Conservation (phyloP, 2,797 vertebrate genomes). For the Oreonectes daqikongensis region DNA sequence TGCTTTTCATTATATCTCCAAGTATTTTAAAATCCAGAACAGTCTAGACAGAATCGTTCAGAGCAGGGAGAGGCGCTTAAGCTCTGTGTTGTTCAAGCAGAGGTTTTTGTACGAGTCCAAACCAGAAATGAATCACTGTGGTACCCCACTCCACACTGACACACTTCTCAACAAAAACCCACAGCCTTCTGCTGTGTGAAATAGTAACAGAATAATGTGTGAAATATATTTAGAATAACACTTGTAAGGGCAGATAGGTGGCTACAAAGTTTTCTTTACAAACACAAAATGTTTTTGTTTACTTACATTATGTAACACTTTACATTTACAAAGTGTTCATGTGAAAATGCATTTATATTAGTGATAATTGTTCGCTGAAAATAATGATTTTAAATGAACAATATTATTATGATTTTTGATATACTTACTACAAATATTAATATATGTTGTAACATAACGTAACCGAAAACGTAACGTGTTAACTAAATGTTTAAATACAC, state of each 20-base stretch:
- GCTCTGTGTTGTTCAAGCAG: background rate
- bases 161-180: constrained; percentile 45
- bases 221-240: background rate
- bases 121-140: constrained; percentile 34
- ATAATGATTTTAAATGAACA: too few relatives aligned
- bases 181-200: background rate
- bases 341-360: too few relatives aligned
- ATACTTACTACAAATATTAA: too few relatives aligned
- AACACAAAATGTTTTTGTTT: too few relatives aligned
- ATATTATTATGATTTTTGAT: too few relatives aligned
- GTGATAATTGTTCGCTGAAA: background rate
- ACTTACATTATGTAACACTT: background rate
- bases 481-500: too few relatives aligned
- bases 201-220: background rate
- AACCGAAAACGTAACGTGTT: too few relatives aligned
- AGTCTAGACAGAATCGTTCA: background rate
- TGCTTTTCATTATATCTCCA: background rate
- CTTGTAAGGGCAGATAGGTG: background rate
- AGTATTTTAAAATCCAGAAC: background rate
- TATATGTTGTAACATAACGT: too few relatives aligned
- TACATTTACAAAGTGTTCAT: too few relatives aligned
- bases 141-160: constrained; percentile 41
- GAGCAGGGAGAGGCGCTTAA: background rate
- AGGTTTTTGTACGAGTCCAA: constrained; percentile 49
- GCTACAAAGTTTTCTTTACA: background rate